phyloP scores from a whole-genome alignment of 2,797 vertebrate genomes.

The Hylomyscus alleni region DNA sequence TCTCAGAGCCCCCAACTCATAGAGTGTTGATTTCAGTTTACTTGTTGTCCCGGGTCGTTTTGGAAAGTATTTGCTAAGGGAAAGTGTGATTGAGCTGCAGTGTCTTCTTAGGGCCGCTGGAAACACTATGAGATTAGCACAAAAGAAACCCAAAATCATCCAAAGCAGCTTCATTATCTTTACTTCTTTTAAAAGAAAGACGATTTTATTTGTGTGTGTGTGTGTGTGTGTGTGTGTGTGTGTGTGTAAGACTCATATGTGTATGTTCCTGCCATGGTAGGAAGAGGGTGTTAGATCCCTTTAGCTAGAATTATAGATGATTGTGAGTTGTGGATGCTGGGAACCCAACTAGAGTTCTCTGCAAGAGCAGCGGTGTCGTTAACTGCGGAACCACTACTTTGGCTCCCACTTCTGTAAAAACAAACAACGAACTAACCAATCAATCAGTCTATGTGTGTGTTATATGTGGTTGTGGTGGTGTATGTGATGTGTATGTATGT shows the following conservation, averaged over 20 bases:
- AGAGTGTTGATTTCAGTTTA: conserved; percentile 32
- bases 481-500: not conserved
- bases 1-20: conserved; percentile 29
- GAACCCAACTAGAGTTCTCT: not conserved
- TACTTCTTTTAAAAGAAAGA: not conserved
- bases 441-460: not conserved
- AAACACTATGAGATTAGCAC: conserved; percentile 51
- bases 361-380: not conserved
- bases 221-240: not conserved
- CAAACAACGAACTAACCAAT: not conserved
- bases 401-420: not conserved
- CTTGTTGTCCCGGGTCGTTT: conserved; percentile 41
- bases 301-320: not conserved
- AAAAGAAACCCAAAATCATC: not conserved
- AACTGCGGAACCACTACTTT: not conserved
- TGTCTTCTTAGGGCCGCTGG: not conserved
- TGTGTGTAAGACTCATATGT: not conserved
- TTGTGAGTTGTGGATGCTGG: not conserved
- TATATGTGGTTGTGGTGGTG: too few relatives aligned
- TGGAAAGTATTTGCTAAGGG: conserved; percentile 60
- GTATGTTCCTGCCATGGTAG: not conserved
- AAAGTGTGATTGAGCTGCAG: not conserved
- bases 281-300: not conserved
- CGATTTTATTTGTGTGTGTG: not conserved
- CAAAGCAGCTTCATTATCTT: not conserved